These are phyloP conservation scores for Stichodactyla helianthus DNA, from an alignment of 64 coral and sea anemone species.

Conservation along the genomic window DNA sequence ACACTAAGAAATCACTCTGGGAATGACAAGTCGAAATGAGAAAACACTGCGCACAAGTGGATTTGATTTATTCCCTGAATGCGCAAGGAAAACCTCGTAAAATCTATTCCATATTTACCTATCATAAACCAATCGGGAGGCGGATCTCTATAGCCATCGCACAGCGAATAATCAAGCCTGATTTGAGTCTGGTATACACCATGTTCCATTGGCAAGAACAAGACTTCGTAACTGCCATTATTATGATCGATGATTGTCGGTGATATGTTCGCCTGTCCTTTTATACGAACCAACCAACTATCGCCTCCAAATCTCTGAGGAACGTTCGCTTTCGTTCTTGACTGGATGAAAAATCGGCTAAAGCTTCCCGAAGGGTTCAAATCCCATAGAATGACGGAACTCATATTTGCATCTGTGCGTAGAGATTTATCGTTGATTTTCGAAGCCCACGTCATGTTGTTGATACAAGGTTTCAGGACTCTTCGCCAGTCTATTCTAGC, in stretches of 20 bases:
- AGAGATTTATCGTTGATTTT: not conserved
- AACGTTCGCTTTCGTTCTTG: conserved; percentile 49
- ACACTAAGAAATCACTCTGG: no score
- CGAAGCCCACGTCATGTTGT: not conserved
- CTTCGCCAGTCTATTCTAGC: not conserved
- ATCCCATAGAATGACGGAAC: conserved; percentile 63
- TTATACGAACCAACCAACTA: conserved; percentile 78
- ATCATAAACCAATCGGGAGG: conserved; percentile 86
- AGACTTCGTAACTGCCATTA: conserved; percentile 81
- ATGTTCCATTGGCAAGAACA: conserved; percentile 73
- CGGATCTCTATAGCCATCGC: conserved; percentile 82
- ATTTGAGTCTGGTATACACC: conserved; percentile 68
- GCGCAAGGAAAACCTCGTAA: no score
- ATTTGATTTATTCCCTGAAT: no score
- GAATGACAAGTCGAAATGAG: no score
- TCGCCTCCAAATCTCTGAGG: conserved; percentile 72
- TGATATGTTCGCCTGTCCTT: conserved; percentile 54
- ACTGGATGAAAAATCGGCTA: conserved; percentile 77
- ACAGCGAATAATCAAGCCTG: conserved; percentile 74
- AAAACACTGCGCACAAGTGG: no score
- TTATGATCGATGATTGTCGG: conserved; percentile 74
- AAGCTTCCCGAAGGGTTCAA: conserved; percentile 75
- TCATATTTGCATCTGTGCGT: conserved; percentile 2
- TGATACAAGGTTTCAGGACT: not conserved
- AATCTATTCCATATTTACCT: conserved; percentile 45